Base-by-base conservation (phyloP, 1,140 invertebrate genomes). In the Leptestheria dahalacensis region DNA sequence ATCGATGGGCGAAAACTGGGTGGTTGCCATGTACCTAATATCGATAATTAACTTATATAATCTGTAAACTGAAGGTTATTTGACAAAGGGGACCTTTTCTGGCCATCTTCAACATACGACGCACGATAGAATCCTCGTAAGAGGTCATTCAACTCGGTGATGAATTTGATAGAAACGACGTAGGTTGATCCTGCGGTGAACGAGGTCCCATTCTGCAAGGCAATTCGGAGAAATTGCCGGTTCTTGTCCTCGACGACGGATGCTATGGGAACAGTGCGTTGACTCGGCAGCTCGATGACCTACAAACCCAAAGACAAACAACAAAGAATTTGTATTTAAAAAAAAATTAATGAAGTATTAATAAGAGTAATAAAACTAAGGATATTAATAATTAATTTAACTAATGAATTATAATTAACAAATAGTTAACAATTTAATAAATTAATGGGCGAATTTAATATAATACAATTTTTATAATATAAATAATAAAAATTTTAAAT, bases 91-190 rank as follows among this genome's bases (percentile, higher is more conserved):
- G 70, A 87, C 84, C 76, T 81, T 61, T 77, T 80, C 48, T 75
- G 68, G 20, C 80, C 78, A 12, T 71, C 70, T n/a, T 83, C 79
- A 10, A 75, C 70, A 67, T 93, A 94, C 11, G 78, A 82, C 68
- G 86, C 90, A 28, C 90, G 78, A 71, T 95, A 96, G 62, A 95
- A 84, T 23, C 93, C 92, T 70, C 88, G 91, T 85, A 96, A 88
- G 71, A 91, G 91, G 69, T 96, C 88, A 71, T 93, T 94, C 20
- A 96, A 78, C 68, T 83, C 81, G 2, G 91, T 91, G 1, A 77
- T 80, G 70, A 92, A 96, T 52, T 79, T 73, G 63, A 94, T 76
- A 0, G 69, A 71, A 20, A 89, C 65, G 24, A 75, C 72, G 65
- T 87, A 88, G 29, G 72, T 72, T n/a, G 74, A 65, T 1, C 75